Evolutionary conservation across 2,797 vertebrate species (phyloP), one percentile per base, ranked within the genome.

Genomic region (Helicolenus hilgendorfi): DNA sequence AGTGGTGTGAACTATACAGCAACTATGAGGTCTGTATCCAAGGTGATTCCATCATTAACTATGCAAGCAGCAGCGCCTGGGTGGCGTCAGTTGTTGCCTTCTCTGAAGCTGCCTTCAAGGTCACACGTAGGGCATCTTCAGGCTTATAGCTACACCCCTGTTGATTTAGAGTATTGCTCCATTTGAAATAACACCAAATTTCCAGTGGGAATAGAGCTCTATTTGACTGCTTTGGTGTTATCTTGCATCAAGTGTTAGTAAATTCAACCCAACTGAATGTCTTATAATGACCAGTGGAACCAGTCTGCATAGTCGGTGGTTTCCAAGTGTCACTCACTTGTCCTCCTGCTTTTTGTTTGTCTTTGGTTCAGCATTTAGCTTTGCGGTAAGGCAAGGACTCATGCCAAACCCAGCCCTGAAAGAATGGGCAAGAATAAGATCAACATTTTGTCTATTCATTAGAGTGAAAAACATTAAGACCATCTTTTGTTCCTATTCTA

Each of bases 301-400:
- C 87, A 86, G 90, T 29, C 69, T 56, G 68, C 82, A 75, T 79
- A 84, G 89, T 81, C 86, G 2, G 87, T 84, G 90, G 92, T 94
- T 96, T 94, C 90, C 89, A 92, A 91, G 87, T 92, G 89, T 94
- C 93, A 89, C 41, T 92, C 91, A 91, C 81, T 95, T 94, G 90
- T 92, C 73, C 56, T 92, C 88, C 67, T 82, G 81, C 78, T 89
- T 96, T 55, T 87, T 93, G 88, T 95, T 91, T 93, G 84, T 93
- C 87, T 91, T 93, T 75, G 72, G 80, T 90, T 93, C 78, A 90
- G 76, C 72, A 77, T 93, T 84, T 91, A 90, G 87, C 86, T 93
- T 75, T 93, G 89, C 58, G 94, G 95, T 91, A 80, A 81, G 82
- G 45, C 56, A 29, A 81, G 65, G 45, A 68, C 74, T 79, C 41